Base-by-base conservation (phyloP, 2,113 vertebrate genomes). In the Ictalurus punctatus region DNA sequence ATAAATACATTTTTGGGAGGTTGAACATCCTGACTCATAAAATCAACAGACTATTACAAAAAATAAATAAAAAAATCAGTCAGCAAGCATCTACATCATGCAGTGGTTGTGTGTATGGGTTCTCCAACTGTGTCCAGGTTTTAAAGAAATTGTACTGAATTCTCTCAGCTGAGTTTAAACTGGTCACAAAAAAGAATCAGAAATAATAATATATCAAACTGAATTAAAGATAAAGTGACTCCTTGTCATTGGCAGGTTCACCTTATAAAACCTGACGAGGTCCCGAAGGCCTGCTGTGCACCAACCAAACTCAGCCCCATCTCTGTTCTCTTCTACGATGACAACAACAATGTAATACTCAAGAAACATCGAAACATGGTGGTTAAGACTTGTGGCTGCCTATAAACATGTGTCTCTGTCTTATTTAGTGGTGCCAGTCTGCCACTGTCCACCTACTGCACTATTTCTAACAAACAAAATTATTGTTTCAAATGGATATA, bases 351-450 rank as follows among this genome's bases (percentile, higher is more conserved):
- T 3, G 98, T 99, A 74, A 99, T 99, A 94, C 96, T 99, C 56
- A 98, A 98, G 87, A 99, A 98, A 86, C 97, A 99, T 56, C 95
- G 98, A 6, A 99, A 99, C 94, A 99, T 99, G 98, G 97, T 99
- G 94, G 98, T 98, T n/a, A 98, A 98, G 92, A 97, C 96, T 0
- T 99, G 98, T 0, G 98, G 98, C 34, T 99, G 98, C 92, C 95
- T 98, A 93, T 99, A 95, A 94, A 76, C 73, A 25, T 19, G 76
- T n/a, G 40, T 16, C 40, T 44, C 4, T 48, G 67, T 69, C 19
- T 37, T 63, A 44, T 65, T 67, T 54, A 59, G 76, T 78, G 37
- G 85, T 52, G 9, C 30, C 48, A 65, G 59, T 73, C 58, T 87
- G 61, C 65, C 61, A 61, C 80, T 74, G 82, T 74, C 34, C 54